phyloP scores from a whole-genome alignment of 2,113 vertebrate species.

The Oreocharis arfaki region DNA sequence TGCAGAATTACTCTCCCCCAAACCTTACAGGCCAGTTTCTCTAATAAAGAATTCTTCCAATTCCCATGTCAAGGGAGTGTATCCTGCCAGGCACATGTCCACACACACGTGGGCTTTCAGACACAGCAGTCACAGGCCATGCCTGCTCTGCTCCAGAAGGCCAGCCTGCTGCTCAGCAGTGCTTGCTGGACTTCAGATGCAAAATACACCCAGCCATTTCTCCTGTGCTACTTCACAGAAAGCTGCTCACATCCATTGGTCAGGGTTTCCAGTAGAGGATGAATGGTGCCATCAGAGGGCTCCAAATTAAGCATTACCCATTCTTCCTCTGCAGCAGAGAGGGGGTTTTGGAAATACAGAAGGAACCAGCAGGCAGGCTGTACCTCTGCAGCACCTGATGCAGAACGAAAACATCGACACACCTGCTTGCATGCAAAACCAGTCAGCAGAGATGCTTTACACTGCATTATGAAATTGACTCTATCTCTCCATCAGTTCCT shows the following conservation, averaged over 20 bases:
- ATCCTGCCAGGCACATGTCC: neutral
- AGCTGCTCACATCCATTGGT: neutral
- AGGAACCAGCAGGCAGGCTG: neutral
- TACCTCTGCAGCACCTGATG: neutral
- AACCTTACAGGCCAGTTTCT: neutral
- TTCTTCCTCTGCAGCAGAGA: neutral
- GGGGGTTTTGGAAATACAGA: neutral
- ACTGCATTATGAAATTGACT: neutral
- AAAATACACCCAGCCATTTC: neutral
- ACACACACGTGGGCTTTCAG: accelerated
- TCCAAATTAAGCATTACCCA: neutral
- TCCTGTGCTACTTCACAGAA: neutral
- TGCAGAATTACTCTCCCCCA: neutral
- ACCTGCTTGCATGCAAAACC: neutral
- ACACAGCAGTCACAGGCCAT: neutral
- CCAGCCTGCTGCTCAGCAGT: neutral
- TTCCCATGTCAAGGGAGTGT: neutral
- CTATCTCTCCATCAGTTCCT: neutral
- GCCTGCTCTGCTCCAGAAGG: neutral
- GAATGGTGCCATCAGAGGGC: neutral
- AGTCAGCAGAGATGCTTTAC: neutral
- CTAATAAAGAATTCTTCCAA: neutral
- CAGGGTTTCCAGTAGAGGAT: neutral
- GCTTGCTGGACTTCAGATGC: neutral
- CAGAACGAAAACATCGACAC: neutral